Base-by-base conservation (phyloP, 2,888 invertebrate species). In the Thalpophila matura region DNA sequence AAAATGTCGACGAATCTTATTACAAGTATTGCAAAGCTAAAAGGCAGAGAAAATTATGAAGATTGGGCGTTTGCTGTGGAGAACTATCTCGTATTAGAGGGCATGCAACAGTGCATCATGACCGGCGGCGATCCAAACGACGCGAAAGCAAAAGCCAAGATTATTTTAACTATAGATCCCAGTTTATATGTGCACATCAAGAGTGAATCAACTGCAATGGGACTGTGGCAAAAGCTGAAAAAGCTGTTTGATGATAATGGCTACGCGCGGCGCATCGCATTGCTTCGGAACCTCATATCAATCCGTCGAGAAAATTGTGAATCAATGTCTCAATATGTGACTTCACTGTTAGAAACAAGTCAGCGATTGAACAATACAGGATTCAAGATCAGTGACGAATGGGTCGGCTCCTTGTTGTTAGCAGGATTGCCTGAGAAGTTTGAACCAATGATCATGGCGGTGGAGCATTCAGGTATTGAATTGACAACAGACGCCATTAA, bases 291-390 rank as follows among this genome's bases (percentile, higher is more conserved):
- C 35, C 37, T 79, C 3, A 78, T 78, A 3, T 68, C 63, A 0
- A 76, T 80, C 9, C 64, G 76, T 4, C 38, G 70, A 18, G 77
- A 80, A 57, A 74, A 55, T 33, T 75, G 73, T 40, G 71, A 68
- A 9, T 56, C 63, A 0, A 81, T 81, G 80, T 60, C 71, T 9
- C 37, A 16, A 0, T 80, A 78, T 18, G 77, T 81, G 0, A 77
- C 72, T 4, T 70, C 75, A 40, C 14, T 81, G 1, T 37, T 82
- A 1, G 73, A 80, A 31, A 76, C 77, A 1, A 64, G 67, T 12
- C 75, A 81, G 10, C 51, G 57, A 42, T 51, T 81, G 26, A 65
- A 61, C 0, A 74, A 71, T 12, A 79, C 77, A 1, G 77, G 77
- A 4, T 81, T 81, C 5, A 49, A 57, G 10, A 73, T 80, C 0